Evolutionary conservation across 2,888 invertebrate species (phyloP).

Genomic region (Polylopha cassiicola): DNA sequence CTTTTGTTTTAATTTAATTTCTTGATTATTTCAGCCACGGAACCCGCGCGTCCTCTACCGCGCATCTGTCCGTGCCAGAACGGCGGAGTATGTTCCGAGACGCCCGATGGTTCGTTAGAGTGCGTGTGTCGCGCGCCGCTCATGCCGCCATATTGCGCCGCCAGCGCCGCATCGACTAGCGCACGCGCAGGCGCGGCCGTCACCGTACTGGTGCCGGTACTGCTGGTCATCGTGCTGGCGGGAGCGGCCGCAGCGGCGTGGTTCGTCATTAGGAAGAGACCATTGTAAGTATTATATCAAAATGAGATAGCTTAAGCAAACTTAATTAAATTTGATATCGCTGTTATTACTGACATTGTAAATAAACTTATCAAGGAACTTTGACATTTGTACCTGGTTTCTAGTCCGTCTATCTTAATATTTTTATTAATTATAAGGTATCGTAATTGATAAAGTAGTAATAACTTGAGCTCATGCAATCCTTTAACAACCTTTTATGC

Average conservation of each 20-base stretch:
- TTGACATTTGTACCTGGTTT: too few species aligned
- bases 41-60: conserved; percentile 84
- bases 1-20: conserved; percentile 12
- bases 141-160: conserved; percentile 85
- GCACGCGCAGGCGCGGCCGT: conserved; percentile 79
- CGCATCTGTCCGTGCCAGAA: conserved; percentile 90
- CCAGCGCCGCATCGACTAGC: conserved; percentile 72
- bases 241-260: conserved; percentile 86
- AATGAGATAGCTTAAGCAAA: too few species aligned
- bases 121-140: conserved; percentile 82
- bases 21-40: conserved; percentile 74
- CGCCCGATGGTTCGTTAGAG: conserved; percentile 71
- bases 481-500: too few species aligned
- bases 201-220: conserved; percentile 88
- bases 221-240: conserved; percentile 85
- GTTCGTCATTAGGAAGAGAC: conserved; percentile 86
- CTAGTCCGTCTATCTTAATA: too few species aligned
- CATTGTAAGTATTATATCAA: conserved; percentile 80
- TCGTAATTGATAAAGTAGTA: too few species aligned
- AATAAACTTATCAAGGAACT: too few species aligned
- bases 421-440: too few species aligned
- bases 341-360: too few species aligned
- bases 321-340: too few species aligned
- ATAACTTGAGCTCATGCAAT: too few species aligned
- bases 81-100: conserved; percentile 84